Conservation (phyloP, 1,140 invertebrate genomes). For the Aphidius gifuensis region DNA sequence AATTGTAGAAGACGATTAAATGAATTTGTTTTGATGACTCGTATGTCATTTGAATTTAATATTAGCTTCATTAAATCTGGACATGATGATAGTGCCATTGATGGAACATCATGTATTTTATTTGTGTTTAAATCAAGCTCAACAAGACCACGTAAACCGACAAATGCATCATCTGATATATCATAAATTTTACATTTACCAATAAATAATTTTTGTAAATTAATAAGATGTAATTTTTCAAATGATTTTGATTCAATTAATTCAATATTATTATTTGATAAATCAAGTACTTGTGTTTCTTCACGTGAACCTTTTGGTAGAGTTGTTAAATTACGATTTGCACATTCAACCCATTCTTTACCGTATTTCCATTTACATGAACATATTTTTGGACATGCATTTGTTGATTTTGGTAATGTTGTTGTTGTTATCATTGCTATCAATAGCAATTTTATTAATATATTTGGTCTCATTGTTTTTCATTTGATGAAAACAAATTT, state of each 20-base stretch:
- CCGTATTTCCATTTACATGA: constrained; percentile 89
- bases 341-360: constrained; percentile 85
- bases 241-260: constrained; percentile 74
- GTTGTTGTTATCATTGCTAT: constrained; percentile 18
- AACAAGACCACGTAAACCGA: constrained; percentile 80
- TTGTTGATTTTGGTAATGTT: background rate
- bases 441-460: constrained; percentile 29
- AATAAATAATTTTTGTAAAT: constrained; percentile 83
- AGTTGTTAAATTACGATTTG: constrained; percentile 67
- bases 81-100: constrained; percentile 72
- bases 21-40: constrained; percentile 66
- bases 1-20: constrained; percentile 72
- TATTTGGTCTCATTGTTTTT: constrained; percentile 7
- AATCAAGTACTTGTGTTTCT: constrained; percentile 85
- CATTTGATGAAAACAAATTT: constrained; percentile 14
- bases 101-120: constrained; percentile 71
- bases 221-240: constrained; percentile 72
- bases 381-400: constrained; percentile 71
- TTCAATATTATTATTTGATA: constrained; percentile 77
- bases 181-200: constrained; percentile 71
- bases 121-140: constrained; percentile 86
- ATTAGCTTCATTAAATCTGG: constrained; percentile 77
- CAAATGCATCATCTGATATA: constrained; percentile 75
- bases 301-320: constrained; percentile 80
- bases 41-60: constrained; percentile 78